Evolutionary conservation across 2,797 vertebrate species (phyloP).

Genomic region (Chaunax sp.): DNA sequence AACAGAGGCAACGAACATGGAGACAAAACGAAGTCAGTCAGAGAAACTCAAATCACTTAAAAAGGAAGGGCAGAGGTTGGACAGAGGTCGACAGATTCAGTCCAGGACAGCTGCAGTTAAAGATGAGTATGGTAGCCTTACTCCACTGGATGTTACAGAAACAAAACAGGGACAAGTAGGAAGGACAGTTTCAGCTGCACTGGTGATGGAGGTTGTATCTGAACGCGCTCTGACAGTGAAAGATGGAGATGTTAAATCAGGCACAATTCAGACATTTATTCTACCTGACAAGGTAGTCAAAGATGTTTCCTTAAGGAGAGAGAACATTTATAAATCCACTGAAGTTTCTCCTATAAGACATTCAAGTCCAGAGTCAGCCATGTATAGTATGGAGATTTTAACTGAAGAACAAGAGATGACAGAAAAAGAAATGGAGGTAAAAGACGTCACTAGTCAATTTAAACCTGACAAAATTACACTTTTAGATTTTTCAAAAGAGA

Average conservation of each 20-base stretch:
- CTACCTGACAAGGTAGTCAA: slow-evolving; percentile 8
- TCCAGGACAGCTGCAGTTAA: slow-evolving; percentile 11
- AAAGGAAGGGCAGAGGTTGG: not conserved
- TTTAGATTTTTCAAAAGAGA: slow-evolving; percentile 4
- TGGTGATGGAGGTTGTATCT: slow-evolving; percentile 38
- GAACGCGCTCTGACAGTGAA: slow-evolving; percentile 4
- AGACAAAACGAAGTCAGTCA: not conserved
- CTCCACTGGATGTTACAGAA: slow-evolving; percentile 22
- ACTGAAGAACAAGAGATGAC: not conserved
- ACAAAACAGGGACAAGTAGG: slow-evolving; percentile 8
- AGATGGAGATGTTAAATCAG: slow-evolving; percentile 29
- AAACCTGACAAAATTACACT: slow-evolving; percentile 1
- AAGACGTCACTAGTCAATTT: not conserved
- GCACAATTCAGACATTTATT: not conserved
- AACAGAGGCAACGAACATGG: not conserved
- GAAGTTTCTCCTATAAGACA: not conserved
- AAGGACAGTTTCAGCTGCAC: slow-evolving; percentile 1
- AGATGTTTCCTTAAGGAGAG: slow-evolving; percentile 5
- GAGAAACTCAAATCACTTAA: not conserved
- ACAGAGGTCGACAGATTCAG: slow-evolving; percentile 4
- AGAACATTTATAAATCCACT: not conserved
- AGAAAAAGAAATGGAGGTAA: not conserved
- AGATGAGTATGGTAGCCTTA: slow-evolving; percentile 17
- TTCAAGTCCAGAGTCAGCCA: not conserved
- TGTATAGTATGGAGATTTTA: not conserved